These are phyloP conservation scores for Octodon degus DNA, from an alignment of 2,113 vertebrate species.

Conservation along the genomic window DNA sequence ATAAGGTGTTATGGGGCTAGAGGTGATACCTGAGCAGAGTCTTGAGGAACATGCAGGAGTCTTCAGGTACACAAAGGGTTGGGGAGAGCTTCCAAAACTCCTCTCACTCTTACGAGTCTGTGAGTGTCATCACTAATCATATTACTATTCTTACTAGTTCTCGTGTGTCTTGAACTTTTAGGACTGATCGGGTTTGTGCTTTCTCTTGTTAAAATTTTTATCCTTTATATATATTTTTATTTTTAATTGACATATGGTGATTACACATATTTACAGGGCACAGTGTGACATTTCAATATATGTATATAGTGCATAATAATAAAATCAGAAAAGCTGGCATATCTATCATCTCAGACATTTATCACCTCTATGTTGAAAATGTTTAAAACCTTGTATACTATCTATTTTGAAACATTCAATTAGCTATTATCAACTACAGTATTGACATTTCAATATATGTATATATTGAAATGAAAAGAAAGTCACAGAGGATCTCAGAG, in stretches of 20 bases:
- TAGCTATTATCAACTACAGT: not conserved
- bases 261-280: not conserved
- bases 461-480: too few relatives aligned
- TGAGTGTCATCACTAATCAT: not conserved
- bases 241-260: not conserved
- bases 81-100: not conserved
- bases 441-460: too few relatives aligned
- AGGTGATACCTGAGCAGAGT: not conserved
- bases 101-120: not conserved
- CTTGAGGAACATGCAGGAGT: not conserved
- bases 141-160: not conserved
- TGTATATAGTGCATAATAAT: not conserved
- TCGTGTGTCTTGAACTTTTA: not conserved
- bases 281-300: not conserved
- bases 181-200: not conserved
- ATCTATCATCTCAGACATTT: not conserved
- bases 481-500: too few relatives aligned
- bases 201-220: not conserved
- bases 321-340: not conserved
- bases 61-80: too few relatives aligned
- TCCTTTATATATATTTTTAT: not conserved
- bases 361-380: not conserved
- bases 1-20: not conserved
- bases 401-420: not conserved
- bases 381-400: not conserved